Percentiles rank a stretch among this genome's conserved stretches.
These are phyloP conservation scores for Cylas formicarius DNA, from an alignment of 1,140 invertebrate species.

Conservation along the genomic window DNA sequence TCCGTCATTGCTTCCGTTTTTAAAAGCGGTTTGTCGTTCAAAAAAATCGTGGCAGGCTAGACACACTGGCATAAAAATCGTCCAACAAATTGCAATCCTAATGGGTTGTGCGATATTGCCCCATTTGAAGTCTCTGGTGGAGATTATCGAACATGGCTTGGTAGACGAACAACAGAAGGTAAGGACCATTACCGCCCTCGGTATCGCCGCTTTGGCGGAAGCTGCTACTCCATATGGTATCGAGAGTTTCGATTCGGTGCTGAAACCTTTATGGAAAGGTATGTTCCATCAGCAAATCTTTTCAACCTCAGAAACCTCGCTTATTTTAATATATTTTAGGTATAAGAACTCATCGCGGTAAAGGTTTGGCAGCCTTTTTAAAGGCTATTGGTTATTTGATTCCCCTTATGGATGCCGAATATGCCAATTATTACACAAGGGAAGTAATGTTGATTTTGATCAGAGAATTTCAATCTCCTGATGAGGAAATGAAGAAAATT, in stretches of 20 bases:
- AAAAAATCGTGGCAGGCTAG: conserved; percentile 99
- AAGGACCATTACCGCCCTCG: conserved; percentile 95
- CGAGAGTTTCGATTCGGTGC: conserved; percentile 97
- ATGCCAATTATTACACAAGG: conserved; percentile 98
- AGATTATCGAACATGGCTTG: conserved; percentile 97
- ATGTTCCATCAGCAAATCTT: not conserved
- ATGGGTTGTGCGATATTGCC: conserved; percentile 99
- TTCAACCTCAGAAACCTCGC: not conserved
- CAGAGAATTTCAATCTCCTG: conserved; percentile 98
- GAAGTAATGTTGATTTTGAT: conserved; percentile 99
- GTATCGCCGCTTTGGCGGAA: conserved; percentile 95
- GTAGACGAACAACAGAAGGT: conserved; percentile 86
- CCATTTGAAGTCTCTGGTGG: conserved; percentile 94
- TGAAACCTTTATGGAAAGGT: conserved; percentile 97
- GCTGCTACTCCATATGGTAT: conserved; percentile 99
- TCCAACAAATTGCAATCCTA: conserved; percentile 98
- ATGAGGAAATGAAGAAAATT: conserved; percentile 99
- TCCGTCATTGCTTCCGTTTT: conserved; percentile 93
- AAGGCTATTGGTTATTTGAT: conserved; percentile 99
- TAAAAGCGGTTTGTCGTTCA: conserved; percentile 98
- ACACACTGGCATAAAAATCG: conserved; percentile 99
- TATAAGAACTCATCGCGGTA: conserved; percentile 95
- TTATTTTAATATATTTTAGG: conserved; percentile 11
- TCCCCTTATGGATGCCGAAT: conserved; percentile 99
- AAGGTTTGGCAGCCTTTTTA: conserved; percentile 96